Percentiles rank a stretch among this genome's conserved stretches.
Conservation (phyloP, 2,113 vertebrate species). For the Uria aalge region DNA sequence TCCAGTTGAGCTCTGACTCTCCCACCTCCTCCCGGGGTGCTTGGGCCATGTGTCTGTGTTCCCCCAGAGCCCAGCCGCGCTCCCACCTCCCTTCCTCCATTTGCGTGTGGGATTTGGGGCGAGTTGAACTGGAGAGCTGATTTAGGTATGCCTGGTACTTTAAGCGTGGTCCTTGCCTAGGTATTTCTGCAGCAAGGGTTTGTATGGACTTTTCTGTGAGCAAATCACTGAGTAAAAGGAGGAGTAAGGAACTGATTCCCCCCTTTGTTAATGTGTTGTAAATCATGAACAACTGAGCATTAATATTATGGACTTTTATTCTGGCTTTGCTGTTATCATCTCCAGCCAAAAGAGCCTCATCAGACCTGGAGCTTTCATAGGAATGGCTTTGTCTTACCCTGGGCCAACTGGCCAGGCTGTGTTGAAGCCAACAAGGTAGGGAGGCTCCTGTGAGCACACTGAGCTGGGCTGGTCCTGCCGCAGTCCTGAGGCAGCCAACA, state of each 20-base stretch:
- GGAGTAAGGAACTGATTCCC: background rate
- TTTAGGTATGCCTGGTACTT: background rate
- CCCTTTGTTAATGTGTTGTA: background rate
- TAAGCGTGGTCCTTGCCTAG: background rate
- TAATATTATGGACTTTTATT: background rate
- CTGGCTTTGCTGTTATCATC: background rate
- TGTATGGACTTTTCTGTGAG: background rate
- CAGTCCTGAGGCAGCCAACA: background rate
- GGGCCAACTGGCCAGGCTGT: background rate
- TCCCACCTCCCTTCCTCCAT: background rate
- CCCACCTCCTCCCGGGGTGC: background rate
- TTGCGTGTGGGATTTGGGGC: background rate
- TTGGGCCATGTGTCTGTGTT: background rate
- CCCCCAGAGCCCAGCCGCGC: background rate
- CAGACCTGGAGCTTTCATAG: background rate
- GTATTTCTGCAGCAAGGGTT: background rate
- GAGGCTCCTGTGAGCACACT: background rate
- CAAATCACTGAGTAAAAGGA: background rate
- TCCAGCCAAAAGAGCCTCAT: background rate
- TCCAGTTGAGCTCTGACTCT: background rate
- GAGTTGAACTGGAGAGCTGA: background rate
- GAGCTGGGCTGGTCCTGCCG: background rate
- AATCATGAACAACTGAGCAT: background rate
- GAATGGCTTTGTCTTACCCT: background rate
- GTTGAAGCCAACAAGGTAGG: background rate